Evolutionary conservation across 2,113 vertebrate species (phyloP).

Genomic region (Ornithorhynchus anatinus): DNA sequence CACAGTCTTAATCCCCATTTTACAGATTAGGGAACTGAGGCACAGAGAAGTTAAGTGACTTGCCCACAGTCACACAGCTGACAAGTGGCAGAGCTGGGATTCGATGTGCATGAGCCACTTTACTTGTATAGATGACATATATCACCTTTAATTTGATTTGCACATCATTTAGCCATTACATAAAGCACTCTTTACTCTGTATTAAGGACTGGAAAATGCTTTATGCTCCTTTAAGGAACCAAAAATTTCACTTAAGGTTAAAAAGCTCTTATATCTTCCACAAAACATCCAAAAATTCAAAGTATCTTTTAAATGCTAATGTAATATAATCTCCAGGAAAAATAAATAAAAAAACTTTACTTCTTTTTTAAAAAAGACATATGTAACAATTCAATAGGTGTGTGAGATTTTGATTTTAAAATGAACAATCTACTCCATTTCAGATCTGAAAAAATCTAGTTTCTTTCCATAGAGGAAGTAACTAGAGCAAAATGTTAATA

Average conservation of each 20-base stretch:
- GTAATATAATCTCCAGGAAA: not conserved
- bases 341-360: conserved; percentile 11
- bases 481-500: conserved; percentile 11
- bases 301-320: not conserved
- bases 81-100: too few relatives aligned
- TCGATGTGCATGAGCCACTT: conserved; percentile 40
- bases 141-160: conserved; percentile 42
- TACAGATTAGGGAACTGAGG: too few relatives aligned
- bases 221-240: conserved; percentile 65
- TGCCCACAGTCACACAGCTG: too few relatives aligned
- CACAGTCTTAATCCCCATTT: too few relatives aligned
- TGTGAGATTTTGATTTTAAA: not conserved
- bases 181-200: conserved; percentile 21
- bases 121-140: conserved; percentile 42
- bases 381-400: not conserved
- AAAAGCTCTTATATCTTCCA: conserved; percentile 55
- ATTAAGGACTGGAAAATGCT: conserved; percentile 25
- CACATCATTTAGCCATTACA: conserved; percentile 29
- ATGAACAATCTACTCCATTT: not conserved
- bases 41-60: too few relatives aligned
- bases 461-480: not conserved
- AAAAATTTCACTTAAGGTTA: conserved; percentile 67
- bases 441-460: not conserved
- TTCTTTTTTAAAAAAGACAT: not conserved
- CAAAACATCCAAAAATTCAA: not conserved